Percentiles rank a stretch among this genome's conserved stretches.
Evolutionary conservation across 2,888 invertebrate genomes (phyloP).

Genomic region (Hyalella azteca): DNA sequence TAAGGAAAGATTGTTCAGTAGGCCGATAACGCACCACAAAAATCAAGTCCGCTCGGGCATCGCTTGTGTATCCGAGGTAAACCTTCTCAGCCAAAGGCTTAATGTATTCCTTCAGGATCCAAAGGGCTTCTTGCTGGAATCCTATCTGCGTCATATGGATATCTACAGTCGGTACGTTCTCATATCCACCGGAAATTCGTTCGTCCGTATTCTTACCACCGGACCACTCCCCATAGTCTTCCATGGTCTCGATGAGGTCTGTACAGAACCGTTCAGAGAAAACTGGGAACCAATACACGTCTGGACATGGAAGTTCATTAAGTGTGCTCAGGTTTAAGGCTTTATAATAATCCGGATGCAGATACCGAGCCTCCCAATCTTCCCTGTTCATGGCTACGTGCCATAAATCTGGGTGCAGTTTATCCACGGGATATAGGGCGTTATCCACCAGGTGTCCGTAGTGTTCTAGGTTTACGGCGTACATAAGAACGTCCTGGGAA

Average conservation of each 20-base stretch:
- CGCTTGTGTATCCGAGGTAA: constrained; percentile 87
- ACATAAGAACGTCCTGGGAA: constrained; percentile 83
- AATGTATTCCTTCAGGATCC: constrained; percentile 85
- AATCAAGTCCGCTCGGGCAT: constrained; percentile 86
- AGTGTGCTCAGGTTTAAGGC: constrained; percentile 42
- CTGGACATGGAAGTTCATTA: constrained; percentile 80
- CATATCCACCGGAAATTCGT: constrained; percentile 90
- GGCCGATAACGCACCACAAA: constrained; percentile 97
- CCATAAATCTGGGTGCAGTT: constrained; percentile 86
- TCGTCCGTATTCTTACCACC: constrained; percentile 86
- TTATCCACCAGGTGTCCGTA: constrained; percentile 89
- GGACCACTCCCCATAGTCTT: constrained; percentile 90
- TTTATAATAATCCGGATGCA: constrained; percentile 78
- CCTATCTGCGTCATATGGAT: constrained; percentile 94
- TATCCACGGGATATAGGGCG: constrained; percentile 78
- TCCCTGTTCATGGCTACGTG: constrained; percentile 84
- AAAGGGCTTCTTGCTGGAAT: constrained; percentile 75
- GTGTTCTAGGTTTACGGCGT: constrained; percentile 79
- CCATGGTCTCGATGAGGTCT: constrained; percentile 89
- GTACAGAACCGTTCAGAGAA: constrained; percentile 78
- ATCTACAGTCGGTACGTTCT: constrained; percentile 96
- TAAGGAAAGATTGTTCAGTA: constrained; percentile 89
- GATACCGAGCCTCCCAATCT: constrained; percentile 88
- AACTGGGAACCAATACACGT: constrained; percentile 96
- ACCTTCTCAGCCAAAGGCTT: constrained; percentile 89